Evolutionary conservation across 1,140 invertebrate species (phyloP), one percentile per base, ranked within the genome.

Genomic region (Archivesica marissinica): DNA sequence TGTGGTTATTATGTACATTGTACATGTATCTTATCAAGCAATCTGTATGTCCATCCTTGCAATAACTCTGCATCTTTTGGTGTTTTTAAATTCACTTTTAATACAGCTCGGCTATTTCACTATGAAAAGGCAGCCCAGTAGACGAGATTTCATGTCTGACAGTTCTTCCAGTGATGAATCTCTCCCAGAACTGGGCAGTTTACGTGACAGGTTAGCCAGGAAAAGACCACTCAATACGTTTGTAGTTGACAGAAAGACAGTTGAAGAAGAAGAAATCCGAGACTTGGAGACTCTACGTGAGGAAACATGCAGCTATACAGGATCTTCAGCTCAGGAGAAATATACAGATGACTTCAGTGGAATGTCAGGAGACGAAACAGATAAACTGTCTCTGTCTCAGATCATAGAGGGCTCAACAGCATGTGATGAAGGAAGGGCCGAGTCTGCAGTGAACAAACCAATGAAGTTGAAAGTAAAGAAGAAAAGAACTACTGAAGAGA

Each of bases 401-500:
- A 39, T 68, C 2, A 20, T 39, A 47, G 17, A 35, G n/a, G 35
- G 47, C 9, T 13, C 9, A 17, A 15, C n/a, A 2, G 30, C 33
- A 33, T 17, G 30, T 35, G 25, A 35, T n/a, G 35, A 38, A 9
- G 20, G 6, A 0, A 13, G 23, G 20, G 39, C 54, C 30, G 15
- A n/a, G 20, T n/a, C 33, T 15, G 25, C 20, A 2, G 35, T 66
- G 2, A 11, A n/a, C 47, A 44, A 70, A 70, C 38, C n/a, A 25
- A 9, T n/a, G 17, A 23, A 35, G 59, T 2, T 35, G 25, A 76
- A 68, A 15, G 39, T 13, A 20, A 87, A 84, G 38, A 84, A 70
- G 56, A 90, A 88, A 80, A 87, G 89, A 80, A 86, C 86, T 39
- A 25, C 38, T 56, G 88, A 88, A 54, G 89, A 90, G 56, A 90